phyloP scores from a whole-genome alignment of 2,797 vertebrate species.

The Sebastes baramenuke region DNA sequence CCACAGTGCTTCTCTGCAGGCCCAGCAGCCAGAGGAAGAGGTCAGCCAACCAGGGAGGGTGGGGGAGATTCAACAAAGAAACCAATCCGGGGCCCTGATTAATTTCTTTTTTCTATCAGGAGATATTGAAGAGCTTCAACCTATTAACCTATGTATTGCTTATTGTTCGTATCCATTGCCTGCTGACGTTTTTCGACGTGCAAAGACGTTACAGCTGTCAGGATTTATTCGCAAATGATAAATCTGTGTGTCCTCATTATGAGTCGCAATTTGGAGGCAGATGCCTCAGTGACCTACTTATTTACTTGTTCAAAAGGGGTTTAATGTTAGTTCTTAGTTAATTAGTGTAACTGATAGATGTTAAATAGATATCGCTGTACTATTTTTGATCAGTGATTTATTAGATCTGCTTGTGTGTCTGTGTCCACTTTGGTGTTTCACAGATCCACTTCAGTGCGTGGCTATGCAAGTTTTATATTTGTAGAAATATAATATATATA shows the following conservation, averaged over 20 bases:
- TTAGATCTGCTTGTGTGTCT: not conserved
- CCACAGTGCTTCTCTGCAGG: constrained; percentile 86
- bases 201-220: not conserved
- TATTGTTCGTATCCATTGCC: not conserved
- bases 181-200: not conserved
- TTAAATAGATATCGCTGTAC: not conserved
- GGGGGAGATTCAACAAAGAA: constrained; percentile 8
- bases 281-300: not conserved
- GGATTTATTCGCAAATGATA: not conserved
- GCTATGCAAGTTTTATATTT: too few relatives aligned
- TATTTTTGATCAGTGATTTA: not conserved
- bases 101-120: not conserved
- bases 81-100: not conserved
- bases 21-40: constrained; percentile 94
- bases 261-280: not conserved
- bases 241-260: not conserved
- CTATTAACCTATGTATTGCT: not conserved
- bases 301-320: not conserved
- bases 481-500: not conserved
- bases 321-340: not conserved
- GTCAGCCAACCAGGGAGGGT: constrained; percentile 70
- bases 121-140: not conserved
- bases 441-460: too few relatives aligned
- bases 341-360: not conserved
- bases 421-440: too few relatives aligned